Evolutionary conservation across 2,113 vertebrate genomes (phyloP), one percentile per base, ranked within the genome.

Genomic region (Mola mola): DNA sequence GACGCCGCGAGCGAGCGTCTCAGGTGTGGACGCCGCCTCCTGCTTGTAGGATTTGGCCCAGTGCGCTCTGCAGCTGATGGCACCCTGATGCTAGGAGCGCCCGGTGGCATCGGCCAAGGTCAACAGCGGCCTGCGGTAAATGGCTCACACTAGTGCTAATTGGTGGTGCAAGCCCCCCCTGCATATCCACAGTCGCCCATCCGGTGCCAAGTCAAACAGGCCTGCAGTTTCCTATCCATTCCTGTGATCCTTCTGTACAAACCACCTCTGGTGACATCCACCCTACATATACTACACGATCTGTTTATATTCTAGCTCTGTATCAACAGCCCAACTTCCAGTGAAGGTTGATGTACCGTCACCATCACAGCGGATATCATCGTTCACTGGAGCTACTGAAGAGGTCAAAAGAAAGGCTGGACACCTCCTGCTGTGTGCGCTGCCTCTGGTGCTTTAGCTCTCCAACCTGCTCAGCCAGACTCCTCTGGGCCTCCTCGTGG

Each of bases 151-250:
- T 77, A 80, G 74, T 71, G 72, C 81, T 90, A 89, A 88, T 91
- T 90, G 88, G 84, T 87, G 84, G 42, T 70, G 78, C 66, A 52
- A n/a, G n/a, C 29, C 42, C 75, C 40, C 46, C 49, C 70, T 53
- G 53, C 70, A 75, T 84, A 89, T 82, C 87, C 81, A 79, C 88
- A 91, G 90, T 86, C 82, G 90, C 66, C 71, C 58, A n/a, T 60
- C 51, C 81, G 62, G 61, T 59, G 94, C 95, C 94, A 96, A 92
- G 84, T 79, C 90, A 95, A 96, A 95, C 91, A 93, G 66, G 88
- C 84, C 83, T 85, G 78, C 91, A 89, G 49, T 74, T 72, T 78
- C 64, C 64, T 12, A 49, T 75, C 43, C 58, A 36, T 67, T 69
- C 76, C 75, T 62, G 17, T 58, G 69, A 82, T 70, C 50, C 44